Base-by-base conservation (phyloP, 1,140 invertebrate species). In the Brachionus rubens region DNA sequence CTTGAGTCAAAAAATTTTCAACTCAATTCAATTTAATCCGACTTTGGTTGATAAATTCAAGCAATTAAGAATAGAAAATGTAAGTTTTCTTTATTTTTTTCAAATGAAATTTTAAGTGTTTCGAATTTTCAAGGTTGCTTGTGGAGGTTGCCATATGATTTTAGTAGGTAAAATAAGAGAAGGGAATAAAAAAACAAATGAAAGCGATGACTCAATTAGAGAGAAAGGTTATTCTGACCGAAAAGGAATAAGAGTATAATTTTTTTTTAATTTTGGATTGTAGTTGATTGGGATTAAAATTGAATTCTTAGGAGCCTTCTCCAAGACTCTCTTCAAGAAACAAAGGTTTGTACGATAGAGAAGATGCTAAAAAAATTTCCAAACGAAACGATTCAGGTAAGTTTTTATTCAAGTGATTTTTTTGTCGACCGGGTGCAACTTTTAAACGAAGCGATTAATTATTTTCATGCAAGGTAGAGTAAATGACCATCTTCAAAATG, bases 141-240 rank as follows among this genome's bases (percentile, higher is more conserved):
- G 68, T 52, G 68, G 68, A 19, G 68, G 68, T 21, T 72, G 68
- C 5, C 68, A 72, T 9, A 72, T 72, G 68, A 72, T 72, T 30
- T 21, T 72, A 4, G 40, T 72, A 21, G 68, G 46, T 19, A 72
- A 72, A 72, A 10, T 72, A 24, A 48, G 28, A 33, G 21, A 50
- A 2, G 2, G n/a, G n/a, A n/a, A 47, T 14, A 36, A 50, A 72
- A 54, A 50, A 40, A 36, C 7, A 16, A 33, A 72, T 48, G 46
- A 50, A 3, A 72, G 59, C 30, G 59, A 65, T 26, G 59, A 65
- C 43, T 65, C 59, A 12, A 43, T 65, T 0, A 65, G 30, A 14
- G 59, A 65, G 43, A 65, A 65, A 43, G 59, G 59, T 3, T 65
- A 65, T 43, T 65, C 59, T 1, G 59, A 65, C 5, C 6, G 56